Percentiles rank a stretch among this genome's conserved stretches.
phyloP scores from a whole-genome alignment of 2,113 vertebrate species.

The Catagonus wagneri region DNA sequence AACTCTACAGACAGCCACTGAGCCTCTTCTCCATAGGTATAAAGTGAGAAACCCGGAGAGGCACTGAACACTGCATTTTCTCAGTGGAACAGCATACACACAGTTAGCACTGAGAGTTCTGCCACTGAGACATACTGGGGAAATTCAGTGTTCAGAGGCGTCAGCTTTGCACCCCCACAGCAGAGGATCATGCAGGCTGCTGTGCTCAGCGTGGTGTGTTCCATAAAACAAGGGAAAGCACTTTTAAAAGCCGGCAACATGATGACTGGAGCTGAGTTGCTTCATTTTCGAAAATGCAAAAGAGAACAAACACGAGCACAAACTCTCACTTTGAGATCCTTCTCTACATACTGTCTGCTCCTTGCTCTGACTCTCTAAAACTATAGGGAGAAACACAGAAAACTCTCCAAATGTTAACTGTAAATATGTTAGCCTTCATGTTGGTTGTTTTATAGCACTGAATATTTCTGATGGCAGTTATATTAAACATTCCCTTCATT shows the following conservation, averaged over 20 bases:
- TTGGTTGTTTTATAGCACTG: not conserved
- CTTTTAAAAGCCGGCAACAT: constrained; percentile 68
- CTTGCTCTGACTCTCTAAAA: not conserved
- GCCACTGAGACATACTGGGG: constrained; percentile 77
- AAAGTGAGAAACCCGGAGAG: constrained; percentile 82
- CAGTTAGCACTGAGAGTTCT: constrained; percentile 79
- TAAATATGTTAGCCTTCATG: constrained; percentile 26
- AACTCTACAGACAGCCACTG: constrained; percentile 74
- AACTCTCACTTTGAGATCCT: not conserved
- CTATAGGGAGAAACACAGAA: not conserved
- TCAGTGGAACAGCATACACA: constrained; percentile 82
- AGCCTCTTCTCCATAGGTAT: constrained; percentile 65
- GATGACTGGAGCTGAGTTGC: not conserved
- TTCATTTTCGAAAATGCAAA: constrained; percentile 38
- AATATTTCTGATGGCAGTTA: constrained; percentile 40
- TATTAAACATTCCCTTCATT: constrained; percentile 37
- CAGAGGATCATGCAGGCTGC: not conserved
- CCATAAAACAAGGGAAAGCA: constrained; percentile 62
- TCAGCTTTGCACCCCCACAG: constrained; percentile 63
- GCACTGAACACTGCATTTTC: constrained; percentile 81
- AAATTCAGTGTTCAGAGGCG: constrained; percentile 71
- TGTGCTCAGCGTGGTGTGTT: constrained; percentile 44
- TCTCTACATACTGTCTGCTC: not conserved
- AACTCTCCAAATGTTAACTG: not conserved
- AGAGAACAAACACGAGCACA: constrained; percentile 12